Percentiles rank a stretch among this genome's conserved stretches.
Conservation (phyloP, 2,888 invertebrate species). For the Amphipoea lucens region DNA sequence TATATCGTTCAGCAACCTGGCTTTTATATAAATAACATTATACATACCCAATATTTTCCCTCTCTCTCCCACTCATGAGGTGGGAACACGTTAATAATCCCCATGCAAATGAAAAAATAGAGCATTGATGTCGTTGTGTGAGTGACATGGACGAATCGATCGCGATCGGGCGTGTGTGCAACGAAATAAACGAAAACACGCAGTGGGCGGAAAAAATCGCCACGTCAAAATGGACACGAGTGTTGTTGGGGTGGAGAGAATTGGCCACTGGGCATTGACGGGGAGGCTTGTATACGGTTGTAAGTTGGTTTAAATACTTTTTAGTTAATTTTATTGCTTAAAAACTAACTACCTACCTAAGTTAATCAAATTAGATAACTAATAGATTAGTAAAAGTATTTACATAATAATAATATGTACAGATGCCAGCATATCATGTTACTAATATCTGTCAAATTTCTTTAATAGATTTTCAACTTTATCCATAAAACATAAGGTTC, state of each 20-base stretch:
- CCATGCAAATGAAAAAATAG: constrained; percentile 66
- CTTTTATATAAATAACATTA: constrained; percentile 51
- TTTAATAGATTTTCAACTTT: too few species aligned
- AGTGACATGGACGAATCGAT: constrained; percentile 79
- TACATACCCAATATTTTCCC: constrained; percentile 39
- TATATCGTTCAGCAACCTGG: constrained; percentile 15
- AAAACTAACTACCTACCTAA: not conserved
- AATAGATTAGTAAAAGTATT: not conserved
- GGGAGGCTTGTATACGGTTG: not conserved
- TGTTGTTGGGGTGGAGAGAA: constrained; percentile 59
- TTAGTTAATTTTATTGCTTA: not conserved
- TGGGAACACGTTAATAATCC: constrained; percentile 58
- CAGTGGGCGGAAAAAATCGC: constrained; percentile 83
- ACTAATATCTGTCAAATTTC: too few species aligned
- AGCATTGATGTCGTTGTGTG: constrained; percentile 58
- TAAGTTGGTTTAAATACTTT: not conserved
- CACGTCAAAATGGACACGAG: constrained; percentile 86
- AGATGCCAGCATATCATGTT: too few species aligned
- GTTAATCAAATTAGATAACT: not conserved
- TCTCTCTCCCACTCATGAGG: constrained; percentile 35
- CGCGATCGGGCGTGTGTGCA: constrained; percentile 82
- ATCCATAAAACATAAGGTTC: too few species aligned
- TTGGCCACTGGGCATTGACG: constrained; percentile 65
- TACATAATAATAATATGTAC: too few species aligned
- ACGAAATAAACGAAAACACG: constrained; percentile 88